Evolutionary conservation across 2,797 vertebrate genomes (phyloP).

Genomic region (Ctenopoma kingsleyae): DNA sequence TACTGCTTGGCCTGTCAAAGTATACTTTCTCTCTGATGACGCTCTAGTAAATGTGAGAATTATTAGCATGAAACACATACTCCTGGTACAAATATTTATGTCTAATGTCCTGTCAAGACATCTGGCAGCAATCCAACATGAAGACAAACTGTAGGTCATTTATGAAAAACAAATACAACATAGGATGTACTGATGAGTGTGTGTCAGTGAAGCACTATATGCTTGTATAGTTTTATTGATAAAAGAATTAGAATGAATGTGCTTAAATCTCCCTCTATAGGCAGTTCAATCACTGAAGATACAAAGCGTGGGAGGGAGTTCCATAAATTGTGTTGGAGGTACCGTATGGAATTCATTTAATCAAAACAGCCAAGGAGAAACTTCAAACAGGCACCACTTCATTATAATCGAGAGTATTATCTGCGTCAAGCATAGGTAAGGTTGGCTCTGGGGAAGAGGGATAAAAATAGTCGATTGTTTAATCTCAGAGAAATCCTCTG

Average conservation of each 20-base stretch:
- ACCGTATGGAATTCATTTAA: conserved; percentile 60
- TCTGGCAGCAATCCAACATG: conserved; percentile 1
- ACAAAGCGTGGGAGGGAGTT: conserved; percentile 46
- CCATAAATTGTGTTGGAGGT: conserved; percentile 57
- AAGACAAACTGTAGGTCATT: conserved; percentile 23
- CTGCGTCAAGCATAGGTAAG: conserved; percentile 66
- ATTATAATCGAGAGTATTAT: conserved; percentile 69
- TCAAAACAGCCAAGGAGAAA: conserved; percentile 69
- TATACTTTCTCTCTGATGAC: background rate
- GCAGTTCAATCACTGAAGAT: conserved; percentile 59
- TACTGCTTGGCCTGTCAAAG: background rate
- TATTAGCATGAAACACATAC: background rate
- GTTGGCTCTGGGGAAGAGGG: conserved; percentile 58
- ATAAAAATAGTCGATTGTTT: conserved; percentile 73
- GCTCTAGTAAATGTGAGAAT: background rate
- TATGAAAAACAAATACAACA: conserved; percentile 10
- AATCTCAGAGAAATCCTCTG: conserved; percentile 67
- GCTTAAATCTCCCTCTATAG: conserved; percentile 39
- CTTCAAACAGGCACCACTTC: conserved; percentile 74
- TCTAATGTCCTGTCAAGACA: conserved; percentile 8
- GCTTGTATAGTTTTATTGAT: conserved; percentile 46
- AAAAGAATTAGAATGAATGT: conserved; percentile 45
- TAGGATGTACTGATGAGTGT: conserved; percentile 13
- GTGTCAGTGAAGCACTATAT: conserved; percentile 29
- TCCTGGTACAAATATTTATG: conserved; percentile 9